Conservation (phyloP, 2,113 vertebrate genomes). For the Gadus macrocephalus region DNA sequence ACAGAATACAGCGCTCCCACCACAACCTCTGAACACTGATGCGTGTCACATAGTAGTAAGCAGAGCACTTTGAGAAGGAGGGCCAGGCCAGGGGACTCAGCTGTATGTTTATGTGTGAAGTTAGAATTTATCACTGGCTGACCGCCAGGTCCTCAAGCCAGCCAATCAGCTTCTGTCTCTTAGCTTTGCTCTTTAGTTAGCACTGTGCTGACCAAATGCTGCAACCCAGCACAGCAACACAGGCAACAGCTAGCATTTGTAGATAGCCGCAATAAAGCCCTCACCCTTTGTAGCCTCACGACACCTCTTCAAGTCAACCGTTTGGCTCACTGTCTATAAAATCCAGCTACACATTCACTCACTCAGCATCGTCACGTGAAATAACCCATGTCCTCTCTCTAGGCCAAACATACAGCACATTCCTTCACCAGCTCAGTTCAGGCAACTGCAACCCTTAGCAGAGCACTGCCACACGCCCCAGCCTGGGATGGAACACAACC, state of each 20-base stretch:
- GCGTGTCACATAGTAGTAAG: neutral
- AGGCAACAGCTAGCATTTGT: constrained; percentile 6
- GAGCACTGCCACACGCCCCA: neutral
- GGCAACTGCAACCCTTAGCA: neutral
- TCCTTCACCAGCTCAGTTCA: neutral
- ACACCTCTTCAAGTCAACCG: neutral
- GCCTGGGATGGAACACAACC: neutral
- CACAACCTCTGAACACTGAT: neutral
- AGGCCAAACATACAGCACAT: neutral
- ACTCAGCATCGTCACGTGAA: neutral
- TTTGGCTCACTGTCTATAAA: too few relatives aligned
- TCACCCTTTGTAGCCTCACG: neutral
- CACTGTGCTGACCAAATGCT: constrained; percentile 30
- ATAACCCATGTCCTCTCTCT: neutral
- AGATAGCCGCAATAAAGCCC: neutral
- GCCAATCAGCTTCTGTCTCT: constrained; percentile 26
- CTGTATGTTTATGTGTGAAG: neutral
- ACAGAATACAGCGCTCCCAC: constrained; percentile 10
- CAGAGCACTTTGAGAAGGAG: neutral
- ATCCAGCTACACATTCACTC: neutral
- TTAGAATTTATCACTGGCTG: constrained; percentile 22
- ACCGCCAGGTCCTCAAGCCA: constrained; percentile 34
- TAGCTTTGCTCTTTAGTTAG: constrained; percentile 18
- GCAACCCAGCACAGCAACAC: constrained; percentile 32
- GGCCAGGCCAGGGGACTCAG: neutral